Base-by-base conservation (phyloP, 64 coral and sea anemone species). In the Actinia equina region DNA sequence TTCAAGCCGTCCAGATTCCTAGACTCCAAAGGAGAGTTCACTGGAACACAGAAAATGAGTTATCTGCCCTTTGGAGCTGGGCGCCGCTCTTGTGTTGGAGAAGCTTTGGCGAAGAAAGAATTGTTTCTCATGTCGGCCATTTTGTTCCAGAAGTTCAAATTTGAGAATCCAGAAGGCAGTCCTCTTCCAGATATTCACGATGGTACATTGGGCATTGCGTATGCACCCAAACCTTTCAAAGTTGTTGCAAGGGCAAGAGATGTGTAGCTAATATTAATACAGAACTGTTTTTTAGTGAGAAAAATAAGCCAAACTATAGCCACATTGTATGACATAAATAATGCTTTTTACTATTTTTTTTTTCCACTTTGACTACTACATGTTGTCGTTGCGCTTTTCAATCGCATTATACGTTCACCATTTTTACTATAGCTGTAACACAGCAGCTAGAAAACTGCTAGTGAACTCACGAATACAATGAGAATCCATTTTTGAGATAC, bases 1-100 rank as follows among this genome's bases (percentile, higher is more conserved):
- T 95, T 95, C 71, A 89, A 95, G 53, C 94, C 94, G 26, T 86
- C 92, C 74, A 64, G 90, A 57, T 95, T 95, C 52, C 23, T 89
- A 14, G 85, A 92, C 63, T 42, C 84, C 43, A 41, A 92, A 52
- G 94, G 94, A 22, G 56, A 83, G 59, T 57, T 95, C 74, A 89
- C 52, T 52, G 49, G 67, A 5, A 49, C 71, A 4, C 52, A 74
- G 12, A 78, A 44, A 13, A 79, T 59, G 43, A 43, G 80, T 20
- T 64, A 89, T 12, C 14, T 95, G 3, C 87, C 94, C n/a, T 95
- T 95, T 52, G 87, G 85, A 12, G 84, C 87, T 52, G 94, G 94
- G 81, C 18, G 86, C 17, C 86, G 94, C 20, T 83, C 83, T 8
- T 95, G 94, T 45, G 56, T 86, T n/a, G 94, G 94, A 27, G 83